Conservation (phyloP, 1,140 invertebrate genomes). For the Schlechtendalia chinensis region DNA sequence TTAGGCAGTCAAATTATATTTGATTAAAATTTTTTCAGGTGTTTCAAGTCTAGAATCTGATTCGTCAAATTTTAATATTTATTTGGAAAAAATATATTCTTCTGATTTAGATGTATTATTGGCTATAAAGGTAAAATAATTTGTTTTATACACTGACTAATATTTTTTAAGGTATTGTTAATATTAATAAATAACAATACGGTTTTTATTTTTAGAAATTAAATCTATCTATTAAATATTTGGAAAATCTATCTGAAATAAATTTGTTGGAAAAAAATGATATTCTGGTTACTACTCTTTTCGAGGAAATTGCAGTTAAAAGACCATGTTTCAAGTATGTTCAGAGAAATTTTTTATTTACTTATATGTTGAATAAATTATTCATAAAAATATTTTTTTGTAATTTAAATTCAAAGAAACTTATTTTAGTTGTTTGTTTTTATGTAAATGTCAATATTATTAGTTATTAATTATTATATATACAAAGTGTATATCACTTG, state of each 20-base stretch:
- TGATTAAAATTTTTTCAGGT: conserved; percentile 18
- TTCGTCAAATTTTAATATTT: conserved; percentile 29
- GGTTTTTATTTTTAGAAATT: conserved; percentile 51
- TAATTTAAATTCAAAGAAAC: no score
- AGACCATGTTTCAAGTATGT: conserved; percentile 34
- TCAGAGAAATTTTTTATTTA: neutral
- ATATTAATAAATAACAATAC: neutral
- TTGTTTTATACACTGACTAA: neutral
- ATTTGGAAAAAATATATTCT: conserved; percentile 40
- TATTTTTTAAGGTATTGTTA: neutral
- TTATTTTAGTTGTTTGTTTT: no score
- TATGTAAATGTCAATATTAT: no score
- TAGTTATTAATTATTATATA: no score
- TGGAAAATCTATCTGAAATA: conserved; percentile 51
- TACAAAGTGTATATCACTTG: no score
- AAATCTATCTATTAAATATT: conserved; percentile 51
- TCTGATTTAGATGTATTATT: conserved; percentile 43
- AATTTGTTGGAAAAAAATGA: conserved; percentile 53
- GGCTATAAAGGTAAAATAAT: conserved; percentile 32
- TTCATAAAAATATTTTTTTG: neutral
- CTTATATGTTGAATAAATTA: no score
- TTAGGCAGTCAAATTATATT: no score
- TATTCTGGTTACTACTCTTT: conserved; percentile 51
- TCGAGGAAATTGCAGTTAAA: conserved; percentile 52
- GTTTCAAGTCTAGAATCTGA: conserved; percentile 38